Percentiles rank a stretch among this genome's conserved stretches.
Evolutionary conservation across 2,888 invertebrate species (phyloP).

Genomic region (Cantharis rufa): DNA sequence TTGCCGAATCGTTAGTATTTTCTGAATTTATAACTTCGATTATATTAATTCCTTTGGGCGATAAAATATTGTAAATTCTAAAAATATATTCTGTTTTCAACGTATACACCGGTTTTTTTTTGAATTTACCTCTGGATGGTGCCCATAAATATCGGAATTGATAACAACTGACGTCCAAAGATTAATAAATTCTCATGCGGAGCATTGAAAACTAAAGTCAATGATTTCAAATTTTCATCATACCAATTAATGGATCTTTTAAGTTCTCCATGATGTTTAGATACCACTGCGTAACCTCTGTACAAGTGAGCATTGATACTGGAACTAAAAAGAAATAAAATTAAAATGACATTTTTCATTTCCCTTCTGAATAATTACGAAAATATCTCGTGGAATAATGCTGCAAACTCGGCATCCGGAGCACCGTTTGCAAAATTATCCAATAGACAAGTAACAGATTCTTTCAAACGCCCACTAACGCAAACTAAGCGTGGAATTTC

Average conservation of each 20-base stretch:
- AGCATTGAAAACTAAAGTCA: conserved; percentile 6
- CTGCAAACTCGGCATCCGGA: conserved; percentile 62
- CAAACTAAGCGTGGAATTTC: conserved; percentile 73
- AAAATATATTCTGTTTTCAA: neutral
- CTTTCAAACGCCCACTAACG: conserved; percentile 79
- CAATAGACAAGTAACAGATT: conserved; percentile 69
- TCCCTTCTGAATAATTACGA: conserved; percentile 32
- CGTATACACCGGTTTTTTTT: neutral
- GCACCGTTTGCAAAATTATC: conserved; percentile 65
- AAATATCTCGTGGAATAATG: conserved; percentile 44
- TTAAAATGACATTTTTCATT: neutral
- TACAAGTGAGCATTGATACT: conserved; percentile 1
- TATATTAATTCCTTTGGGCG: conserved; percentile 11
- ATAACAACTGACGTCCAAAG: conserved; percentile 60
- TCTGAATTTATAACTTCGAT: conserved; percentile 5
- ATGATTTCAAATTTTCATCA: neutral
- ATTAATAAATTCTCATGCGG: neutral
- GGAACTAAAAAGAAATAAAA: conserved; percentile 7
- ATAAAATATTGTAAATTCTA: conserved; percentile 14
- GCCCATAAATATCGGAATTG: conserved; percentile 71
- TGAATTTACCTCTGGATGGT: conserved; percentile 64
- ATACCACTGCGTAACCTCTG: conserved; percentile 14
- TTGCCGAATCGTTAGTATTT: neutral
- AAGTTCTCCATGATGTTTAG: conserved; percentile 17
- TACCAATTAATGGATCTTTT: neutral